Evolutionary conservation across 2,888 invertebrate genomes (phyloP).

Genomic region (Eupithecia subfuscata): DNA sequence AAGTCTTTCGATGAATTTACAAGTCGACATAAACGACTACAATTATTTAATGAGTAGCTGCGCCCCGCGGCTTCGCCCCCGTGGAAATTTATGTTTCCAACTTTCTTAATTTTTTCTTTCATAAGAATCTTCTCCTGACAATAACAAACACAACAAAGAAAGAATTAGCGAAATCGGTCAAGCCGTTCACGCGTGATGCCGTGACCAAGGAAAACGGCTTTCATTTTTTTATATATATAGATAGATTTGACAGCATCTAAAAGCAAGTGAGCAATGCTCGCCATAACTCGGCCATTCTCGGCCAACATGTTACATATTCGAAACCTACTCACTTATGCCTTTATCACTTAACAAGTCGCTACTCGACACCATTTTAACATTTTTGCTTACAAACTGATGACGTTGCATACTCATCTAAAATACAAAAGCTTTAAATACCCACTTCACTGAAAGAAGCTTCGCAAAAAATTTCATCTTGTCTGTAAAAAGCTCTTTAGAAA

Average conservation of each 20-base stretch:
- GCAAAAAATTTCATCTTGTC: background rate
- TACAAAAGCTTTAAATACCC: background rate
- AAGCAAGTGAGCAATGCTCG: background rate
- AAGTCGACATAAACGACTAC: background rate
- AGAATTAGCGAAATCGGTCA: too few relatives aligned
- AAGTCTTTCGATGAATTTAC: background rate
- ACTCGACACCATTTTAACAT: background rate
- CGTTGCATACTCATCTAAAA: background rate
- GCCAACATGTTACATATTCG: background rate
- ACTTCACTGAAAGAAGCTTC: background rate
- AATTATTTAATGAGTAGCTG: background rate
- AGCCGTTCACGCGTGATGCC: too few relatives aligned
- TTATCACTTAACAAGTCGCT: too few relatives aligned
- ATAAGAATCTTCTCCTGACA: too few relatives aligned
- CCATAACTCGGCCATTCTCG: background rate
- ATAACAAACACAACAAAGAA: too few relatives aligned
- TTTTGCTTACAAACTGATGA: background rate
- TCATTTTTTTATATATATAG: too few relatives aligned
- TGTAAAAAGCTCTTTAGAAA: background rate
- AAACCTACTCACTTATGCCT: background rate
- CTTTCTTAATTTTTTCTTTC: too few relatives aligned
- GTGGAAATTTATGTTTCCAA: too few relatives aligned
- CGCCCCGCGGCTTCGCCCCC: too few relatives aligned
- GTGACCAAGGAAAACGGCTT: too few relatives aligned
- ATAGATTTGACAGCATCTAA: background rate